Evolutionary conservation across 2,888 invertebrate species (phyloP).

Genomic region (Deilephila elpenor): DNA sequence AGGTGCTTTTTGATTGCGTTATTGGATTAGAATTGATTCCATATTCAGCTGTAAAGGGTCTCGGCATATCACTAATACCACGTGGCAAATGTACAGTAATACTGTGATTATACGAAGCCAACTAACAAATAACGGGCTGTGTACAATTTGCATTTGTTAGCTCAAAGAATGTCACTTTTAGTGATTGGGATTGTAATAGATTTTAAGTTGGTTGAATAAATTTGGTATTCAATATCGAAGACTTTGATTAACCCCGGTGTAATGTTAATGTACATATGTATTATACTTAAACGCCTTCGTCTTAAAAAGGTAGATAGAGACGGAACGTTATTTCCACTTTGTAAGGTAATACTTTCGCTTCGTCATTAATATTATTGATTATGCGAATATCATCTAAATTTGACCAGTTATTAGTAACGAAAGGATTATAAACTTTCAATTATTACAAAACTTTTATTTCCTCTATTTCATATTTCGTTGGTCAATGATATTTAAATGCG

Average conservation of each 20-base stretch:
- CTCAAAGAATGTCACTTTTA: conserved; percentile 26
- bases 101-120: conserved; percentile 30
- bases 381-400: too few relatives aligned
- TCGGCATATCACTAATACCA: not conserved
- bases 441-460: too few relatives aligned
- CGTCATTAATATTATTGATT: too few relatives aligned
- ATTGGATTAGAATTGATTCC: not conserved
- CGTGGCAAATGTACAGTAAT: conserved; percentile 37
- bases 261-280: not conserved
- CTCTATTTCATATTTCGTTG: too few relatives aligned
- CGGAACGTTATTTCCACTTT: too few relatives aligned
- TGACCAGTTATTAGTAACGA: too few relatives aligned
- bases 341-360: too few relatives aligned
- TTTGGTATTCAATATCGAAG: conserved; percentile 40
- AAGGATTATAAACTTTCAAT: too few relatives aligned
- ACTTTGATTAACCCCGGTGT: conserved; percentile 57
- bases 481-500: too few relatives aligned
- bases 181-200: conserved; percentile 47
- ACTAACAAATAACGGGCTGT: conserved; percentile 36
- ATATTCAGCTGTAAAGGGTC: not conserved
- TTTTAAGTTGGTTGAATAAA: conserved; percentile 54
- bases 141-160: conserved; percentile 41
- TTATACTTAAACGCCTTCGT: not conserved
- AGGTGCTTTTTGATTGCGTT: not conserved
- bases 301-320: too few relatives aligned